Conservation (phyloP, 2,113 vertebrate genomes). For the Chamaetylas fuelleborni region DNA sequence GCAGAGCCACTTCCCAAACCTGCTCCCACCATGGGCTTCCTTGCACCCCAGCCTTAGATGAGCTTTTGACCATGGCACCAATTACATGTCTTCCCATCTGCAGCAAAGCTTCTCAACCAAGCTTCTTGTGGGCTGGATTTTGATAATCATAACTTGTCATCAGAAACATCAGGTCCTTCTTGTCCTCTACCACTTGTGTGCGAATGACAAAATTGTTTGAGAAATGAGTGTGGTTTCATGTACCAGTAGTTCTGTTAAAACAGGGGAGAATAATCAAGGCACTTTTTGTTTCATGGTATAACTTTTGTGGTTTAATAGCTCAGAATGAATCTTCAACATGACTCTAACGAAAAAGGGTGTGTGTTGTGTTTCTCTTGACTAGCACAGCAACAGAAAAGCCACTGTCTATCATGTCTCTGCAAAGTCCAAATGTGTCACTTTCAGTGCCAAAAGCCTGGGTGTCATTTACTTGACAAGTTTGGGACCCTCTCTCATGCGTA, state of each 20-base stretch:
- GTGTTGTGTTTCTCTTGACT: background rate
- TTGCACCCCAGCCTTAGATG: background rate
- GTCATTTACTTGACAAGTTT: conserved; percentile 4
- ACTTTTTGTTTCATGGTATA: background rate
- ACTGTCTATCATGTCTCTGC: background rate
- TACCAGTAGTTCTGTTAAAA: background rate
- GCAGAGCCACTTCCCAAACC: background rate
- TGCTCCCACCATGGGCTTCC: background rate
- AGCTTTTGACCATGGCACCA: background rate
- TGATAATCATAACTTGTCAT: background rate
- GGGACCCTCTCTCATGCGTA: background rate
- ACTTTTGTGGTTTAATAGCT: background rate
- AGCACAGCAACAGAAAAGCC: conserved; percentile 18
- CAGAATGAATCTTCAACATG: background rate
- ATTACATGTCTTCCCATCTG: background rate
- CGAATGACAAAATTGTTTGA: background rate
- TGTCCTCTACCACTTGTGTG: background rate
- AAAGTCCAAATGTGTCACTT: conserved; percentile 21
- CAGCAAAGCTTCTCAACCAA: background rate
- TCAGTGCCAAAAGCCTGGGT: conserved; percentile 7
- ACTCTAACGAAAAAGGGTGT: background rate
- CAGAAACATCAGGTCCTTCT: background rate
- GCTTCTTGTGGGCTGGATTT: background rate
- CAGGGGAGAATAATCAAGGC: background rate
- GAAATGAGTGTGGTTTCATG: background rate